phyloP scores from a whole-genome alignment of 2,797 vertebrate species.

The Poliocrania exsul region DNA sequence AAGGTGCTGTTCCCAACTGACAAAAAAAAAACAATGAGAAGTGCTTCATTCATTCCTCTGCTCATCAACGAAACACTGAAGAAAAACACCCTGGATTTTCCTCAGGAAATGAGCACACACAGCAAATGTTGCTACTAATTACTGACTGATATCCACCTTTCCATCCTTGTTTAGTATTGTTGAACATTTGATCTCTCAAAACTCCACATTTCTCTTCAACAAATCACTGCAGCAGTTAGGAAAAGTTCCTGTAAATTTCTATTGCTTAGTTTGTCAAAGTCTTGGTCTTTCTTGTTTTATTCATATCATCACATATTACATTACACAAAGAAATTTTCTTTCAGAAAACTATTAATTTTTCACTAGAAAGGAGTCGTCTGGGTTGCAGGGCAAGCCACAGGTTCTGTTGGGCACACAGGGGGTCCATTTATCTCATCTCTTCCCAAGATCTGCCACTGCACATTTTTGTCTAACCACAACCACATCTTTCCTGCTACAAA shows the following conservation, averaged over 20 bases:
- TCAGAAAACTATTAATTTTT: neutral
- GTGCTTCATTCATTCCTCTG: neutral
- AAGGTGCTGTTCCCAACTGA: neutral
- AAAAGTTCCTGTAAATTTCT: neutral
- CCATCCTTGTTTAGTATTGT: accelerated
- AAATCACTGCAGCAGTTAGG: neutral
- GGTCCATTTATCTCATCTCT: neutral
- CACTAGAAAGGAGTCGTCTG: neutral
- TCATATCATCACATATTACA: neutral
- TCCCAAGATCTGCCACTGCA: neutral
- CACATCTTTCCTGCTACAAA: neutral
- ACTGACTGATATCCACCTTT: neutral
- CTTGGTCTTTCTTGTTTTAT: neutral
- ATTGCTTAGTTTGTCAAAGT: neutral
- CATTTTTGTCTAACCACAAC: neutral
- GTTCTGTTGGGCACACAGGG: neutral
- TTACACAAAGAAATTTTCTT: neutral
- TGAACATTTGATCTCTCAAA: neutral
- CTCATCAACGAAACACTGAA: neutral
- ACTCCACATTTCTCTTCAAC: neutral
- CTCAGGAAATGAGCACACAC: neutral
- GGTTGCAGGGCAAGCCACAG: neutral
- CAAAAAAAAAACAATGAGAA: constrained; percentile 11
- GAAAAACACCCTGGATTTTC: neutral
- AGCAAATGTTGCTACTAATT: neutral